Evolutionary conservation across 1,140 invertebrate genomes (phyloP), one percentile per base, ranked within the genome.

Genomic region (Aphaenogaster floridana): DNA sequence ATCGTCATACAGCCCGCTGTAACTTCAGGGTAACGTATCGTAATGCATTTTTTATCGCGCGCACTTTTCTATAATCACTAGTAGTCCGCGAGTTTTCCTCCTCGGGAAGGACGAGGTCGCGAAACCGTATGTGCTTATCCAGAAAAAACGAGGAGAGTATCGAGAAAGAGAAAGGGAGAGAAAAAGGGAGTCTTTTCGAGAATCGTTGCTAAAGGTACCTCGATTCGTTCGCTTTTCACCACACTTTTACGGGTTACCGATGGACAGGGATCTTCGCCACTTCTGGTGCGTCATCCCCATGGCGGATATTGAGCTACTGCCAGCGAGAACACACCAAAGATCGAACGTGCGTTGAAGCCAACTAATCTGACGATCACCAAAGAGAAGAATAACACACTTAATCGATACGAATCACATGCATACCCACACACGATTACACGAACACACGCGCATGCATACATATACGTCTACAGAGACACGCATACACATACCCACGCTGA

Each of bases 301-400:
- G 76, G 83, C 52, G 83, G 77, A 54, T 54, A 72, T 64, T 78
- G 71, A 89, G 88, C 79, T 90, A 90, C 89, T 90, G 89, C 89
- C 89, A 90, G 61, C 72, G 74, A 80, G 68, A 86, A 90, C 57
- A 69, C 61, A 59, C 72, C 72, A 85, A 69, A 59, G 42, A 69
- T 88, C 57, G 61, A 63, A 78, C 21, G 45, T 71, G 74, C 86
- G 69, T 72, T 72, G 61, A 72, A 72, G 42, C 17, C 66, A 45
- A 63, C 45, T 28, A 48, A 77, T 86, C 17, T 78, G 54, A 86
- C 71, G 74, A 77, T 61, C 59, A 76, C 61, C 59, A 90, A 69
- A 63, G 21, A 59, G n/a, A 64, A 21, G n/a, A 69, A 80, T n/a
- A 17, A 68, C 76, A 68, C 76, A 68, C 9, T 42, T 42, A 42